Base-by-base conservation (phyloP, 2,113 vertebrate species). In the Urocitellus parryii region DNA sequence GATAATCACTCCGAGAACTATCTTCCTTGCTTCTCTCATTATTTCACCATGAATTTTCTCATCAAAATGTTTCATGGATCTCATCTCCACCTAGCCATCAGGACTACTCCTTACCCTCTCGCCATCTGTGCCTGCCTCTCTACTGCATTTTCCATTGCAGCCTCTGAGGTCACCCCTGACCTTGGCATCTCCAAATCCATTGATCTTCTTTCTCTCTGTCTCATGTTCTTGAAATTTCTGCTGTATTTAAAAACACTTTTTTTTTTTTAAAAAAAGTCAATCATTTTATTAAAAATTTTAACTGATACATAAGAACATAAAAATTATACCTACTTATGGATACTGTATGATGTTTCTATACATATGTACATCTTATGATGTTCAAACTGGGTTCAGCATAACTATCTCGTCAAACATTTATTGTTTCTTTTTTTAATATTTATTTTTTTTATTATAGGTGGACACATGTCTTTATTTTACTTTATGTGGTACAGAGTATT, bases 321-420 rank as follows among this genome's bases (percentile, higher is more conserved):
- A 16, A 53, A 3, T 6, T 9, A 4, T 9, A 29, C 16, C 10
- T 22, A 22, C 3, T 16, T 32, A 3, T 53, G 58, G 27, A 18
- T 22, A 6, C 39, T 5, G 2, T 24, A 27, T 42, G 56, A 34
- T 70, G 2, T 17, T 20, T 42, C 4, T 0, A 12, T 39, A 2
- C 4, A 3, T 42, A 58, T 4, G 14, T 27, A 3, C 8, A 18
- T 67, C 4, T 18, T 67, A n/a, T 37, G 22, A 18, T 48, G 53
- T 61, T 45, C 48, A 58, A 12, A 27, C 45, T 20, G 11, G 72
- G 45, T 6, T 34, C 51, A 68, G 3, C 18, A 7, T 20, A 29
- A 8, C 8, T 84, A 9, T 17, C 16, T 27, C 37, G 3, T 53
- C 34, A 39, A 14, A 63, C 37, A 5, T 1, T 67, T 39, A 4